Percentiles rank a stretch among this genome's conserved stretches.
phyloP scores from a whole-genome alignment of 2,888 invertebrate genomes.

The Pteria penguin region DNA sequence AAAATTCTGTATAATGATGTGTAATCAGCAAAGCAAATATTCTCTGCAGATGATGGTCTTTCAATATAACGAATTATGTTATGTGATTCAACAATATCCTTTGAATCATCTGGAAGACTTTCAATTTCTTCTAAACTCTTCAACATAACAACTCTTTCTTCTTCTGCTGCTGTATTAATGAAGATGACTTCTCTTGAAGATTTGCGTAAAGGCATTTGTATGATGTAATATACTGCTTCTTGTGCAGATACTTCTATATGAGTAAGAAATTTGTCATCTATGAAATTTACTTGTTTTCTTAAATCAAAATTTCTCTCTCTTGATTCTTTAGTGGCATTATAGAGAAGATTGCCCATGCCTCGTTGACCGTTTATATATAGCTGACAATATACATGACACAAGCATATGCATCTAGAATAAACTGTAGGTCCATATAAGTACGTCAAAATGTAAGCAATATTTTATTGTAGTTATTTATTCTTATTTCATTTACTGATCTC shows the following conservation, averaged over 20 bases:
- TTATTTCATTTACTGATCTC: slow-evolving; percentile 30
- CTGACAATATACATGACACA: slow-evolving; percentile 52
- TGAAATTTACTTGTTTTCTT: slow-evolving; percentile 44
- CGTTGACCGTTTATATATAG: slow-evolving; percentile 53
- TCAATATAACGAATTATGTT: slow-evolving; percentile 23
- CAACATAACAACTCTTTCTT: slow-evolving; percentile 28
- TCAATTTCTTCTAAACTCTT: slow-evolving; percentile 33
- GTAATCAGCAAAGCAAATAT: background rate
- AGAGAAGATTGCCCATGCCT: slow-evolving; percentile 47
- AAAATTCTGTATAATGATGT: background rate
- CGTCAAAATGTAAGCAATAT: slow-evolving; percentile 40
- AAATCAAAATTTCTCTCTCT: slow-evolving; percentile 26
- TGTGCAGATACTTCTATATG: slow-evolving; percentile 53
- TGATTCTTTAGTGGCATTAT: slow-evolving; percentile 39
- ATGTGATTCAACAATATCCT: slow-evolving; percentile 43
- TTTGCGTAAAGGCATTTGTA: slow-evolving; percentile 50
- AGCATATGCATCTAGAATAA: slow-evolving; percentile 49
- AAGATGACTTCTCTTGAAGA: slow-evolving; percentile 41
- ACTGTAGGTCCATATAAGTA: slow-evolving; percentile 56
- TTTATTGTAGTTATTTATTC: slow-evolving; percentile 52
- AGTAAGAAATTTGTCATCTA: slow-evolving; percentile 52
- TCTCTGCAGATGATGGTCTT: background rate
- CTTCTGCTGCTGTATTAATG: slow-evolving; percentile 36
- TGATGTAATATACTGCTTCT: slow-evolving; percentile 49
- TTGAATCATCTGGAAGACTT: slow-evolving; percentile 38